Conservation (phyloP, 2,113 vertebrate species). For the Rousettus leschenaultii region DNA sequence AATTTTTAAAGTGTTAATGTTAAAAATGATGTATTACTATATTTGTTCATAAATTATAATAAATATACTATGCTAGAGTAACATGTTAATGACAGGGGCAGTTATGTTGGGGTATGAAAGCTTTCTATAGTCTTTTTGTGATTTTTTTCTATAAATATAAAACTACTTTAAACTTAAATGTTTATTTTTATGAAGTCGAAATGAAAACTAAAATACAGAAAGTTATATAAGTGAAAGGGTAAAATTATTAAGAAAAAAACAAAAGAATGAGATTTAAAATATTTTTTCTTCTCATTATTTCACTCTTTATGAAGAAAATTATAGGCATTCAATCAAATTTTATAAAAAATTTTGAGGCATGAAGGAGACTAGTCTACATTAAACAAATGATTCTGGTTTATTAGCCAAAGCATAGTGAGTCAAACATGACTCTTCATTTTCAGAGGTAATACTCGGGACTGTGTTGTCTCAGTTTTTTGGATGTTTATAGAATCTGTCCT, state of each 20-base stretch:
- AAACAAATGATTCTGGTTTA: neutral
- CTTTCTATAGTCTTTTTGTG: neutral
- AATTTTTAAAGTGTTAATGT: neutral
- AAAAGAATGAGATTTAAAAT: neutral
- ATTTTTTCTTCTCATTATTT: neutral
- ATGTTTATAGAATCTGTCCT: neutral
- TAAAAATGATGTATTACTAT: neutral
- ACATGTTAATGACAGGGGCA: rapidly evolving
- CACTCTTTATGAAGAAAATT: neutral
- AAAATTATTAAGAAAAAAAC: neutral
- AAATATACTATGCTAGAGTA: neutral
- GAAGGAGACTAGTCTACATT: neutral
- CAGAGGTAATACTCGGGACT: neutral
- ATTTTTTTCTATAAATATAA: neutral
- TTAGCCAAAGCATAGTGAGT: neutral
- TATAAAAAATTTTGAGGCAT: neutral
- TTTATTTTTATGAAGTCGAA: neutral
- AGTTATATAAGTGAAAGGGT: neutral
- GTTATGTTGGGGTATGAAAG: too few species aligned
- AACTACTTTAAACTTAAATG: neutral
- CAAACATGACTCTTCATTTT: neutral
- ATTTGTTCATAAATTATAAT: neutral
- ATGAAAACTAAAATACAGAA: neutral
- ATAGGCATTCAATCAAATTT: neutral
- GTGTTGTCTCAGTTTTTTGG: neutral